Evolutionary conservation across 2,113 vertebrate genomes (phyloP).

Genomic region (Phylloscopus whistleri): DNA sequence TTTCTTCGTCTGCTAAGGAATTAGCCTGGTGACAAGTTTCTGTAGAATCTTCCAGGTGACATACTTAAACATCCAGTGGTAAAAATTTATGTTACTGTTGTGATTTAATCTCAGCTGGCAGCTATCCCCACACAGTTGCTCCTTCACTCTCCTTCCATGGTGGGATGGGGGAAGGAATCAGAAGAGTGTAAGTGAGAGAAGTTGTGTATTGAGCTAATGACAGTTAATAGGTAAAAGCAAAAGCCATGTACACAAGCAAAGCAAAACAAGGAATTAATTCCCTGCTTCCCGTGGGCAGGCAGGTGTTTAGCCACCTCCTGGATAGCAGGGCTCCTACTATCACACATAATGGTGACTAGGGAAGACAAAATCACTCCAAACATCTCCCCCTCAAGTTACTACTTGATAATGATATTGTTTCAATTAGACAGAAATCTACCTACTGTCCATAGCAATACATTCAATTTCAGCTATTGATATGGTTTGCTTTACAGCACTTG

Average conservation of each 20-base stretch:
- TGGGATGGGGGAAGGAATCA: background rate
- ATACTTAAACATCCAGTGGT: background rate
- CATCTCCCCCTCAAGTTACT: background rate
- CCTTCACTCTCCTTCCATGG: background rate
- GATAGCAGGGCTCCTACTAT: background rate
- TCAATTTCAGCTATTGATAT: background rate
- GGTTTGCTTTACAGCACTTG: background rate
- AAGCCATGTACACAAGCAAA: background rate
- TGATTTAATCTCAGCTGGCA: background rate
- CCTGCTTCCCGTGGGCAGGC: background rate
- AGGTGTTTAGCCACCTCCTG: background rate
- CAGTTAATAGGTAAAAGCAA: background rate
- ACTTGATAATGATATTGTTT: background rate
- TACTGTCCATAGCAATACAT: background rate
- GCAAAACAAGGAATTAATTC: too few species aligned
- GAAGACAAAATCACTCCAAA: background rate
- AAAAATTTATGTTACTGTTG: background rate
- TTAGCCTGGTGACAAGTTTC: background rate
- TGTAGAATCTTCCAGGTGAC: background rate
- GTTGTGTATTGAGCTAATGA: background rate
- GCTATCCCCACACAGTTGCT: background rate
- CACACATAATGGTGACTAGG: background rate
- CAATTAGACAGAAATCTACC: background rate
- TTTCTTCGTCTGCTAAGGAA: background rate
- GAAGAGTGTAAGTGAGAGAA: background rate